Percentiles rank a stretch among this genome's conserved stretches.
phyloP scores from a whole-genome alignment of 64 coral and sea anemone species.

The Actinia tenebrosa region DNA sequence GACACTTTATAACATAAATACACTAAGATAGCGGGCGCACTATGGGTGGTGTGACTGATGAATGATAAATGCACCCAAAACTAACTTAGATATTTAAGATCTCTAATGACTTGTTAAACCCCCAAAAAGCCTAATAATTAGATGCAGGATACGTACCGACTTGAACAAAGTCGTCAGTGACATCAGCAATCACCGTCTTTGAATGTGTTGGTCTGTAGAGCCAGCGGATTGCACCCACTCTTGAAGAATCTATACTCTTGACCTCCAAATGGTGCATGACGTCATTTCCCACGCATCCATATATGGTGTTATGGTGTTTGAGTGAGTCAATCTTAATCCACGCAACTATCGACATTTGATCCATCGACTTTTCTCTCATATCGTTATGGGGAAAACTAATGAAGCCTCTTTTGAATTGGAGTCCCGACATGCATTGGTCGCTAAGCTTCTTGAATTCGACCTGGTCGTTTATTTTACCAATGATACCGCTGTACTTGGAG shows the following conservation, averaged over 20 bases:
- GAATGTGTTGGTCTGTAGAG: background rate
- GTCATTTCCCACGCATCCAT: slow-evolving; percentile 8
- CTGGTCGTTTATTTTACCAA: background rate
- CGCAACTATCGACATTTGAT: slow-evolving; percentile 7
- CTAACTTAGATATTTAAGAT: too few relatives aligned
- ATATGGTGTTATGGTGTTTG: slow-evolving; percentile 25
- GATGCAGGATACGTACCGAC: background rate
- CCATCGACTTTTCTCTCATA: slow-evolving; percentile 9
- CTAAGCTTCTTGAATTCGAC: background rate
- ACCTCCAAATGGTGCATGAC: slow-evolving; percentile 23
- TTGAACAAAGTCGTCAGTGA: slow-evolving; percentile 10
- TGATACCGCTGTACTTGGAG: background rate
- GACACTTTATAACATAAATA: too few relatives aligned
- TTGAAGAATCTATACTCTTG: background rate
- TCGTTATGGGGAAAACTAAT: background rate
- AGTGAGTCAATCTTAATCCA: slow-evolving; percentile 32
- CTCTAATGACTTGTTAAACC: too few relatives aligned
- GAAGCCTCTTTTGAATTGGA: background rate
- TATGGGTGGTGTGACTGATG: too few relatives aligned
- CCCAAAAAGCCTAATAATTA: too few relatives aligned
- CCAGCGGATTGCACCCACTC: slow-evolving; percentile 26
- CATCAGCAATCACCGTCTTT: background rate
- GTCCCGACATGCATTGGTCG: slow-evolving; percentile 1
- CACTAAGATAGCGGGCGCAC: too few relatives aligned
- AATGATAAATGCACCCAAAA: too few relatives aligned